Base-by-base conservation (phyloP, 1,140 invertebrate species). In the Lordiphosa clarofinis region DNA sequence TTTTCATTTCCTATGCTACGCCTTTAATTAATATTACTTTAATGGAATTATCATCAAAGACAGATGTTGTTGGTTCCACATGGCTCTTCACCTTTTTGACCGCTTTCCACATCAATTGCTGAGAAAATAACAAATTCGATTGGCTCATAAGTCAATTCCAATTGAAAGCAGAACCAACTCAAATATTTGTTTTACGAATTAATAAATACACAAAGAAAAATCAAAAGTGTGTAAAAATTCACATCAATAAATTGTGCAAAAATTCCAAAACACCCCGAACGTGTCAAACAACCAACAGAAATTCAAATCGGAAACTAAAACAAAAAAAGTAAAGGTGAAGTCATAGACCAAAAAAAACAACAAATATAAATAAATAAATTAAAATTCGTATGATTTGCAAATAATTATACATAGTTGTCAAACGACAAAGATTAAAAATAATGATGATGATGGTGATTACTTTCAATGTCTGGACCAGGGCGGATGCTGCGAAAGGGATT, bases 401-500 rank as follows among this genome's bases (percentile, higher is more conserved):
- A 60, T 33, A 65, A 55, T 62, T 48, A 57, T 33, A 48, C 13
- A 31, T n/a, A 39, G 11, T 39, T 63, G 15, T 19, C 47, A 21
- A 36, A 21, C 12, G 28, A 7, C 37, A 11, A 11, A 39, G 21
- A 12, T 9, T 11, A 49, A 33, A 11, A 31, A 24, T 36, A 21
- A 35, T 50, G 19, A 39, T 19, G 3, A 2, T 24, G 28, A 7
- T 21, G 12, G n/a, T 43, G 50, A 65, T 71, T 74, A 86, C 81
- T 79, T 76, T 68, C 78, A 58, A 67, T 40, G 38, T 74, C 74
- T 3, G 86, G 81, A 15, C 44, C 67, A 4, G 86, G 86, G 8
- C 86, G 70, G 28, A 61, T 79, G 28, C 49, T 87, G 7, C 76
- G 76, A 48, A 69, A 88, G 15, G 86, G 86, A 81, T 84, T 88